A percentile compares a stretch with the other conserved stretches of the same genome.
Evolutionary conservation across 2,113 vertebrate species (phyloP).

Genomic region (Zosterops japonicus): DNA sequence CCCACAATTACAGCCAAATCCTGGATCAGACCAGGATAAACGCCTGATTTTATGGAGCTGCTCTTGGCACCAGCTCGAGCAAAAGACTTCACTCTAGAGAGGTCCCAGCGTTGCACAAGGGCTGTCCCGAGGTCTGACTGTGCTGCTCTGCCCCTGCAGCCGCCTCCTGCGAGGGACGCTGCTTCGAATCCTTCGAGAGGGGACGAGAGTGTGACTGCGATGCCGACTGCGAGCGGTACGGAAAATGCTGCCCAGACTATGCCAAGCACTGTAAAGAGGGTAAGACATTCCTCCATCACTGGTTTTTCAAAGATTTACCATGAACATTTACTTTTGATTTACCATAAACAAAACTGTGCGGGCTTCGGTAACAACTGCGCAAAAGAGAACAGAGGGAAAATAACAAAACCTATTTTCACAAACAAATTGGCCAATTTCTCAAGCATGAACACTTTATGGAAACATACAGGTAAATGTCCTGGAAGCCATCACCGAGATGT

Average conservation of each 20-base stretch:
- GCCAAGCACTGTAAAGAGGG: constrained; percentile 75
- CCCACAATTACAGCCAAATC: neutral
- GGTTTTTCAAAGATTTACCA: neutral
- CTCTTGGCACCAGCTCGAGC: neutral
- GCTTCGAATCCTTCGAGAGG: constrained; percentile 85
- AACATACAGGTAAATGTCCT: neutral
- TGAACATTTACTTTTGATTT: neutral
- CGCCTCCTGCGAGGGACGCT: constrained; percentile 88
- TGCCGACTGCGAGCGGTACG: constrained; percentile 73
- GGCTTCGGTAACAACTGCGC: neutral
- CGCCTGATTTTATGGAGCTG: neutral
- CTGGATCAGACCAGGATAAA: neutral
- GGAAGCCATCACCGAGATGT: neutral
- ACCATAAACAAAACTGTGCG: neutral
- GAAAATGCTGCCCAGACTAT: constrained; percentile 88
- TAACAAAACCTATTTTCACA: neutral
- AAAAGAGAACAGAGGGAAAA: neutral
- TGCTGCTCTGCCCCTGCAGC: constrained; percentile 66
- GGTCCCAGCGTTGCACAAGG: neutral
- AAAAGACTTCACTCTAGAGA: neutral
- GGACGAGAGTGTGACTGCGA: constrained; percentile 89
- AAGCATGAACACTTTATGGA: neutral
- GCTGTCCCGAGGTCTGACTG: neutral
- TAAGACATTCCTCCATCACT: constrained; percentile 46
- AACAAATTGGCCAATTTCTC: neutral